Percentiles rank a stretch among this genome's conserved stretches.
Evolutionary conservation across 2,888 invertebrate species (phyloP).

Genomic region (Mesoligia furuncula): DNA sequence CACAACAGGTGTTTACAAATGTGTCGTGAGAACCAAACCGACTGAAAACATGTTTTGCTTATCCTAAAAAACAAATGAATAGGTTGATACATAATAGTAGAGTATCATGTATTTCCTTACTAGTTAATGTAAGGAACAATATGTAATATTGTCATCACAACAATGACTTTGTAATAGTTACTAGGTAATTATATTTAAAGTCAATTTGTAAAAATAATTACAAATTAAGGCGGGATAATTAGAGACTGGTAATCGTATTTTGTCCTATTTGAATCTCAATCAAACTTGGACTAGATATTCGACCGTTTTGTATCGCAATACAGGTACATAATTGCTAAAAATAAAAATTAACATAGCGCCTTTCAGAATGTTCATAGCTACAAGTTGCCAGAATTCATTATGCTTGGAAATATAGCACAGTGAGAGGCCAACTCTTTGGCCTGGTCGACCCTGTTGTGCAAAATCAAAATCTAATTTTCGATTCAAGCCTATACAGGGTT

Average conservation of each 20-base stretch:
- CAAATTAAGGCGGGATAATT: background rate
- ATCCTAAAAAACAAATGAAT: constrained; percentile 50
- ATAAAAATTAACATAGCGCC: constrained; percentile 16
- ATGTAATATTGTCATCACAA: constrained; percentile 14
- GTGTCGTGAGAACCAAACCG: constrained; percentile 14
- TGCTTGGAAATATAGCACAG: background rate
- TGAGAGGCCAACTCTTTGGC: background rate
- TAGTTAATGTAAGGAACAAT: constrained; percentile 15
- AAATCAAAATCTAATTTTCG: background rate
- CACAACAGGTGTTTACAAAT: constrained; percentile 31
- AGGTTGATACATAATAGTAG: constrained; percentile 44
- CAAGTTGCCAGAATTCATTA: background rate
- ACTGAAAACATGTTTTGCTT: constrained; percentile 39
- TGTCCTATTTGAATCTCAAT: background rate
- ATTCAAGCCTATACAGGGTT: background rate
- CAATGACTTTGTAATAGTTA: constrained; percentile 22
- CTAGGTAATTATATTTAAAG: background rate
- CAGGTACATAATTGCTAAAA: background rate
- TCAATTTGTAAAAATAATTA: background rate
- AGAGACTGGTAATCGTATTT: background rate
- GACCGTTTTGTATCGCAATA: background rate
- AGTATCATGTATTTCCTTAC: constrained; percentile 3
- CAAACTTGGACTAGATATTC: background rate
- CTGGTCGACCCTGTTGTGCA: background rate
- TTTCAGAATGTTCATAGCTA: constrained; percentile 19